Evolutionary conservation across 2,888 invertebrate genomes (phyloP).

Genomic region (Diaprepes abbreviatus): DNA sequence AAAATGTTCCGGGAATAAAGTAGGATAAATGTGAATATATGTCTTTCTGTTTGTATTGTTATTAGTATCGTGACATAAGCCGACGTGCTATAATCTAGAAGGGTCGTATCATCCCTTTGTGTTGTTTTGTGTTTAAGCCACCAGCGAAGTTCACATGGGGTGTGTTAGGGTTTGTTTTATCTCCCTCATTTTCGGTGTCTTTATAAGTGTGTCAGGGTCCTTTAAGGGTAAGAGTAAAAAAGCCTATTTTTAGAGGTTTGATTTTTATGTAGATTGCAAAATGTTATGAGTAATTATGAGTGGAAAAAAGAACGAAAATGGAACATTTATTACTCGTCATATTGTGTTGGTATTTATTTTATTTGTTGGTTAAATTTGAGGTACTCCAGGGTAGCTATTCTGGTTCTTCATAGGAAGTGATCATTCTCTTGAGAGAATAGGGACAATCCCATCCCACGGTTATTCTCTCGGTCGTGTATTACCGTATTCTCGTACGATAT

Average conservation of each 20-base stretch:
- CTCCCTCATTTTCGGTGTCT: conserved; percentile 51
- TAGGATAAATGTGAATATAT: conserved; percentile 30
- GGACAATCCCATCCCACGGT: too few relatives aligned
- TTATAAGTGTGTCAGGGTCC: conserved; percentile 35
- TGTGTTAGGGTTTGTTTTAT: conserved; percentile 41
- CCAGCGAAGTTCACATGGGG: conserved; percentile 65
- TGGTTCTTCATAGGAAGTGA: too few relatives aligned
- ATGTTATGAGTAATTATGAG: too few relatives aligned
- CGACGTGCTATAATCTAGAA: conserved; percentile 57
- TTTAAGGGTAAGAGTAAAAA: conserved; percentile 20
- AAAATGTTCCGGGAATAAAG: conserved; percentile 5
- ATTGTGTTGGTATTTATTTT: too few relatives aligned
- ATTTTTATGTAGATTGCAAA: background rate
- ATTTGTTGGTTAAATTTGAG: too few relatives aligned
- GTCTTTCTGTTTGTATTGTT: conserved; percentile 55
- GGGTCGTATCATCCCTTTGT: conserved; percentile 57
- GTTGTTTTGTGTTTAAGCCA: conserved; percentile 62
- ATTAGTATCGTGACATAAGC: conserved; percentile 61
- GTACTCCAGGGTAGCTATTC: too few relatives aligned
- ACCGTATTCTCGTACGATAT: too few relatives aligned
- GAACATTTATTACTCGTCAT: too few relatives aligned
- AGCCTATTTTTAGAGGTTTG: background rate
- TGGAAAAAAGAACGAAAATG: too few relatives aligned
- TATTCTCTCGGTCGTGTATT: too few relatives aligned
- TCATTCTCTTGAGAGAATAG: too few relatives aligned